These are phyloP conservation scores for Anarrhichthys ocellatus DNA, from an alignment of 2,113 vertebrate species.

Conservation along the genomic window DNA sequence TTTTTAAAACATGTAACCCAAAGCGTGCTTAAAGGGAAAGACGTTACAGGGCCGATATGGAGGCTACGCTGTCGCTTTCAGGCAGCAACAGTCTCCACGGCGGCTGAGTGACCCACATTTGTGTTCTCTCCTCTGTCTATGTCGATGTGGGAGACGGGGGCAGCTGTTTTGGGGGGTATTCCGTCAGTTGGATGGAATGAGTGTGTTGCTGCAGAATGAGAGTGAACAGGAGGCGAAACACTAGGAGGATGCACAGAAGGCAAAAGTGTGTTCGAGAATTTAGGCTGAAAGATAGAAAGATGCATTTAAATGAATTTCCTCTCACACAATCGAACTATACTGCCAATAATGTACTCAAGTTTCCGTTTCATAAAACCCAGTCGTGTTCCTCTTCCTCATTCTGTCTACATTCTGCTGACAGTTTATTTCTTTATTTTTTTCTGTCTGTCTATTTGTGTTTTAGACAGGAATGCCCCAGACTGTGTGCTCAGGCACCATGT, in stretches of 20 bases:
- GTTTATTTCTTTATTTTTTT: constrained; percentile 9
- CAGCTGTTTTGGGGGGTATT: constrained; percentile 48
- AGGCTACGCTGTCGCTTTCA: constrained; percentile 34
- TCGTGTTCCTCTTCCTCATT: constrained; percentile 13
- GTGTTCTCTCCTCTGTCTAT: constrained; percentile 33
- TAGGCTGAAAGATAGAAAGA: background rate
- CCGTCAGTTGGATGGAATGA: constrained; percentile 17
- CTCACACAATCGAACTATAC: background rate
- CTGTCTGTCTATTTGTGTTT: constrained; percentile 36
- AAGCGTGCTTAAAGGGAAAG: constrained; percentile 44
- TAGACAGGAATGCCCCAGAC: constrained; percentile 92
- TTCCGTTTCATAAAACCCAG: background rate
- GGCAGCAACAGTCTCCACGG: constrained; percentile 61
- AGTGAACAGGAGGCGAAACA: constrained; percentile 5
- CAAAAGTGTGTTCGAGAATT: background rate
- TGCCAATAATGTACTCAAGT: constrained; percentile 4
- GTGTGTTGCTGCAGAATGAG: background rate
- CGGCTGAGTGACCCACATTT: constrained; percentile 71
- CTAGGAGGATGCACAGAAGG: background rate
- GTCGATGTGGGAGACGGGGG: constrained; percentile 33
- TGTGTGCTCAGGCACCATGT: constrained; percentile 88
- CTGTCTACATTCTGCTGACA: constrained; percentile 3
- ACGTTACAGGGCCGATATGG: constrained; percentile 23
- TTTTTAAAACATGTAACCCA: constrained; percentile 67
- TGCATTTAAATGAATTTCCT: background rate